Conservation (phyloP, 2,797 vertebrate species). For the Lycodopsis pacificus region DNA sequence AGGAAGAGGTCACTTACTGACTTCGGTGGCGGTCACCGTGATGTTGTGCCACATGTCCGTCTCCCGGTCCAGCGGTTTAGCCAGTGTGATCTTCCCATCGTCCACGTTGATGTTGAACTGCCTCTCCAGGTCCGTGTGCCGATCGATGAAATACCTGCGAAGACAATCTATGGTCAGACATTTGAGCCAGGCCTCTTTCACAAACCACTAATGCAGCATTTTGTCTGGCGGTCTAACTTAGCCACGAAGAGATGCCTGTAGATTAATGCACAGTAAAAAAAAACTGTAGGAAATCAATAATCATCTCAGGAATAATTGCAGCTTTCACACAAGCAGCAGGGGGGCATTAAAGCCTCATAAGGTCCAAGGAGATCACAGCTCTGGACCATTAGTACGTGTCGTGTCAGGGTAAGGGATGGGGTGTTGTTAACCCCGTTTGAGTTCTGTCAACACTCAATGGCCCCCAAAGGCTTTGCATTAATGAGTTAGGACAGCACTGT, state of each 20-base stretch:
- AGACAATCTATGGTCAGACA: constrained; percentile 51
- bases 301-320: constrained; percentile 87
- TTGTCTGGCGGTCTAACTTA: constrained; percentile 36
- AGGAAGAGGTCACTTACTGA: constrained; percentile 88
- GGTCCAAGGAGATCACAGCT: constrained; percentile 63
- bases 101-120: constrained; percentile 98
- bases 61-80: constrained; percentile 95
- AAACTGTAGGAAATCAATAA: constrained; percentile 79
- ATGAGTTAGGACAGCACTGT: constrained; percentile 66
- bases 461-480: constrained; percentile 76
- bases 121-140: constrained; percentile 97
- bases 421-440: constrained; percentile 75
- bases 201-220: constrained; percentile 1
- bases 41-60: constrained; percentile 98
- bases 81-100: constrained; percentile 95
- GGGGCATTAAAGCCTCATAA: constrained; percentile 80
- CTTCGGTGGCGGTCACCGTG: constrained; percentile 96
- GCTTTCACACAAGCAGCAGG: constrained; percentile 73
- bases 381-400: constrained; percentile 57
- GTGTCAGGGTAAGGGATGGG: constrained; percentile 68
- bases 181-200: constrained; percentile 28
- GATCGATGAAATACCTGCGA: constrained; percentile 96
- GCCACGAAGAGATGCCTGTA: constrained; percentile 65
- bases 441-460: constrained; percentile 71
- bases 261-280: constrained; percentile 54